These are phyloP conservation scores for Cephus spinipes DNA, from an alignment of 2,888 invertebrate genomes.

Conservation along the genomic window DNA sequence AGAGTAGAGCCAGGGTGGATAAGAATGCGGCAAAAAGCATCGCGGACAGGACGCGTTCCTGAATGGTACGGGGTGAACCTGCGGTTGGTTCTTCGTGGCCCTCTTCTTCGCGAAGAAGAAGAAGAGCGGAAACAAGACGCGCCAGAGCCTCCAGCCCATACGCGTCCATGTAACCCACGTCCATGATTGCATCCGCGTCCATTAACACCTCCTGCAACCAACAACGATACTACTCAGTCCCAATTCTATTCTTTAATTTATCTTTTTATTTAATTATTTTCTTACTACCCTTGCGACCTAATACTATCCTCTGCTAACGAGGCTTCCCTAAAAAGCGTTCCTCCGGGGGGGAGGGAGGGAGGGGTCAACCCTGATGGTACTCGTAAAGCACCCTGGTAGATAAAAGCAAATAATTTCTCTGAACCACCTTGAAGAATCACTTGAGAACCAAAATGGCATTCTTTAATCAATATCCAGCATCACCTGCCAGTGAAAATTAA, in stretches of 20 bases:
- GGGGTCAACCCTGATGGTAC: background rate
- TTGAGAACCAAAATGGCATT: background rate
- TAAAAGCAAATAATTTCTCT: background rate
- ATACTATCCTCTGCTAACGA: background rate
- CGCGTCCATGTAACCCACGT: slow-evolving; percentile 65
- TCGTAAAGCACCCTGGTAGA: no score
- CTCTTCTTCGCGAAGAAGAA: slow-evolving; percentile 47
- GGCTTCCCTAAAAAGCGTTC: background rate
- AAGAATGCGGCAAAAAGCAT: slow-evolving; percentile 66
- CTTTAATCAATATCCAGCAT: background rate
- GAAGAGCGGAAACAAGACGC: slow-evolving; percentile 58
- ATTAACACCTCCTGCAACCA: slow-evolving; percentile 67
- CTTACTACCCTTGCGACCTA: background rate
- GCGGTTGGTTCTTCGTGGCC: slow-evolving; percentile 53
- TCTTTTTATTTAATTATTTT: background rate
- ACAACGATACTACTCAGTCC: slow-evolving; percentile 67
- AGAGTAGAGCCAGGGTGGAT: slow-evolving; percentile 66
- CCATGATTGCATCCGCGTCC: slow-evolving; percentile 66
- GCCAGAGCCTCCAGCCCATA: slow-evolving; percentile 61
- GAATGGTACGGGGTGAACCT: slow-evolving; percentile 60
- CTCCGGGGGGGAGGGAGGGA: background rate
- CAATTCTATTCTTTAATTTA: slow-evolving; percentile 34
- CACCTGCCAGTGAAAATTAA: background rate
- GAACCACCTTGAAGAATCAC: background rate
- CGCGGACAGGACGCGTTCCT: slow-evolving; percentile 61